These are phyloP conservation scores for Coreius guichenoti DNA, from an alignment of 2,797 vertebrate genomes.

Conservation along the genomic window DNA sequence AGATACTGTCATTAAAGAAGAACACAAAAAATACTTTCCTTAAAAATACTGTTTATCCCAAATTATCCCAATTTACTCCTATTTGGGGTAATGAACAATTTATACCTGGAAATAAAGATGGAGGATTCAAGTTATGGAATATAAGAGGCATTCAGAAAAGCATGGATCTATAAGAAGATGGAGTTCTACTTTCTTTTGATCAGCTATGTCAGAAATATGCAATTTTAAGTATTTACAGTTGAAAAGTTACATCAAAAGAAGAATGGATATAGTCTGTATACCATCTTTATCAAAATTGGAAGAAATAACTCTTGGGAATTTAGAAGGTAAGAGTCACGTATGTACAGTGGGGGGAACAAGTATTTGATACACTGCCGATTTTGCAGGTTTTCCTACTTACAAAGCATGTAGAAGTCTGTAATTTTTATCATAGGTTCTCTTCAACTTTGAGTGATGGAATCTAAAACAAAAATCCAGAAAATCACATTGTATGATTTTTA, in stretches of 20 bases:
- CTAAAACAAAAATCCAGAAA: too few relatives aligned
- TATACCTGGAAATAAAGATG: not conserved
- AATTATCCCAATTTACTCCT: not conserved
- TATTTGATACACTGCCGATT: too few relatives aligned
- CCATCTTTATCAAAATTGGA: not conserved
- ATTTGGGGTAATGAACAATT: not conserved
- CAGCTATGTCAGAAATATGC: not conserved
- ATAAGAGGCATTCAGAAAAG: not conserved
- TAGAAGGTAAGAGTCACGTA: not conserved
- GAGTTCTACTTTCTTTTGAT: not conserved
- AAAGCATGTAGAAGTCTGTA: too few relatives aligned
- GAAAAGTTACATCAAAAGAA: not conserved
- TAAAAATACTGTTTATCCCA: not conserved
- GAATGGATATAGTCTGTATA: not conserved
- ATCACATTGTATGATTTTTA: too few relatives aligned
- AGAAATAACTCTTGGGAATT: too few relatives aligned
- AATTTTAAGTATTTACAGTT: not conserved
- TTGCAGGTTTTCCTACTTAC: too few relatives aligned
- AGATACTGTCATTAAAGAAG: not conserved
- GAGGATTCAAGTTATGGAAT: not conserved
- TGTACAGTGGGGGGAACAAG: too few relatives aligned
- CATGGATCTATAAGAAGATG: not conserved
- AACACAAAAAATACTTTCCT: not conserved
- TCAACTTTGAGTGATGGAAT: too few relatives aligned
- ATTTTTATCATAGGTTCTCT: too few relatives aligned